Evolutionary conservation across 2,888 invertebrate species (phyloP), one percentile per base, ranked within the genome.

Genomic region (Didymodactylos carnosus): DNA sequence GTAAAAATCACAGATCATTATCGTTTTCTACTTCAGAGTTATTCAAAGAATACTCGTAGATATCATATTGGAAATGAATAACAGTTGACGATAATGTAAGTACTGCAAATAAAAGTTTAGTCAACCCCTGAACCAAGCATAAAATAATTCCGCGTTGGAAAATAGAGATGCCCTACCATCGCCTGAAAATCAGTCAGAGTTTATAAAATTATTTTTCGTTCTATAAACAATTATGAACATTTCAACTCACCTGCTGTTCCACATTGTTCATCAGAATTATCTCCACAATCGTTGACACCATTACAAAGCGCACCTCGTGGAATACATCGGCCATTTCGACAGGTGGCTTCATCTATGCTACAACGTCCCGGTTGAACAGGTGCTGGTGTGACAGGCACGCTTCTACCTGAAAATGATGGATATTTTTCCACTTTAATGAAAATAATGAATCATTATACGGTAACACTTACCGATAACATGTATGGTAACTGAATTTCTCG

Each of bases 291-390:
- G 13, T 77, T 75, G 3, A 77, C 76, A 87, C 90, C 90, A 88
- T 92, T 91, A 86, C 92, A 92, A 83, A 89, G 88, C 80, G 88
- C 88, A 78, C 86, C 84, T 83, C 87, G 86, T 78, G 88, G 88
- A 82, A 92, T 89, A 86, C 92, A 92, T 76, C 84, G 82, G n/a
- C 87, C 87, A 79, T 88, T 87, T 75, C 83, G 75, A 78, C 82
- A 83, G 43, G 74, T 77, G 76, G 80, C 82, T 77, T 80, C 78
- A 70, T 78, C 78, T 27, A 76, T 76, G 41, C 76, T 73, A 75
- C 81, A 81, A n/a, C 0, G 8, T 11, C 8, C 19, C 13, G 49
- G 23, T 23, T 19, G 46, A 46, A 46, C 5, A 6, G 16, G 46
- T 3, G 6, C 46, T 14, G 16, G 46, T n/a, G 5, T 5, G 16